Conservation (phyloP, 2,113 vertebrate species). For the Sminthopsis crassicaudata region DNA sequence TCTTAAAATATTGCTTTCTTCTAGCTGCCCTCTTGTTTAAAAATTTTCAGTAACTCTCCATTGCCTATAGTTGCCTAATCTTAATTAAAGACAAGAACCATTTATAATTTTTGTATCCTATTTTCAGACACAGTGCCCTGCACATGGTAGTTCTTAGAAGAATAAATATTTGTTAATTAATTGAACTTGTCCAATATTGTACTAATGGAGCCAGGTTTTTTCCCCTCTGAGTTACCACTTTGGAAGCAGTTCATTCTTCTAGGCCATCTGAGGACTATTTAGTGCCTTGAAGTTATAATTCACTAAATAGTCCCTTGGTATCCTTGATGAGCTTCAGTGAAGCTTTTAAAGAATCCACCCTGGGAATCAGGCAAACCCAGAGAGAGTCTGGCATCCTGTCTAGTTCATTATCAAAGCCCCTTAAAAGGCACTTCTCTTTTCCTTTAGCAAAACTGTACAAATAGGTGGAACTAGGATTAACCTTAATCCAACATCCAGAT, state of each 20-base stretch:
- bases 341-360: neutral
- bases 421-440: neutral
- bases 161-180: neutral
- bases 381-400: neutral
- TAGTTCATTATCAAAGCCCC: neutral
- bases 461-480: neutral
- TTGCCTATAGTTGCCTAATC: neutral
- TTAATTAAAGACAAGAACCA: neutral
- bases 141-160: neutral
- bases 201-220: neutral
- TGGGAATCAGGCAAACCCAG: neutral
- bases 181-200: neutral
- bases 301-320: neutral
- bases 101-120: neutral
- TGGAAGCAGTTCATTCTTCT: neutral
- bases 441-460: neutral
- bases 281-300: neutral
- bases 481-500: neutral
- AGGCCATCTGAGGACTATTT: neutral
- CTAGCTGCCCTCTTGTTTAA: neutral
- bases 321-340: neutral
- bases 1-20: neutral
- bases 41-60: neutral
- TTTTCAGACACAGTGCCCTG: neutral
- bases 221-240: neutral